Evolutionary conservation across 2,113 vertebrate genomes (phyloP), one percentile per base, ranked within the genome.

Genomic region (Carlito syrichta): DNA sequence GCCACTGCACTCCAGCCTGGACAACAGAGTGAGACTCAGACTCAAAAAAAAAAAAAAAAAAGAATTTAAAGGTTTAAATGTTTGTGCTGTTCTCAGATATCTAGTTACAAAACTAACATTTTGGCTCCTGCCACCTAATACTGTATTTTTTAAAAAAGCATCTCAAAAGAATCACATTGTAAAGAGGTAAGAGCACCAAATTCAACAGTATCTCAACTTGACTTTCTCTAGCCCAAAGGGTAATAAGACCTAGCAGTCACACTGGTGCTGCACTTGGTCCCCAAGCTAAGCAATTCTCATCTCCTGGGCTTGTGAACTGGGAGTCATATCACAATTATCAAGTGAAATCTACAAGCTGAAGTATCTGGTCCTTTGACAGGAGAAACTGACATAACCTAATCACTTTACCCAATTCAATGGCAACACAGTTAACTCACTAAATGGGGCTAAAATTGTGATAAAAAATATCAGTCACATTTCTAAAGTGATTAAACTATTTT

Each of bases 181-280:
- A 95, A 97, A 96, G 94, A 96, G 83, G 82, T 79, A 94, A 95
- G 60, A n/a, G n/a, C n/a, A n/a, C n/a, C n/a, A n/a, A n/a, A n/a
- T n/a, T n/a, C n/a, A n/a, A n/a, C n/a, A n/a, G 13, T 45, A 88
- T 79, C 82, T 96, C 97, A 78, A 78, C 73, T 89, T 19, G 4
- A 50, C 78, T 86, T 95, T 83, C 87, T 91, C 91, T 84, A 81
- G 74, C 91, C 97, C 94, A 96, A 62, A 94, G 91, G 91, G n/a
- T n/a, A n/a, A n/a, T n/a, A 97, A 90, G 74, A 79, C 14, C 77
- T 8, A 86, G 85, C 77, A 96, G 86, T 81, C 73, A 94, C 89
- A 77, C 25, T 12, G 71, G 68, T 40, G 54, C 83, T 94, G 82
- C 76, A 43, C 23, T n/a, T 77, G 38, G 48, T 93, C 79, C 83